Evolutionary conservation across 2,888 invertebrate species (phyloP), one percentile per base, ranked within the genome.

Genomic region (Ormyrus thymus): DNA sequence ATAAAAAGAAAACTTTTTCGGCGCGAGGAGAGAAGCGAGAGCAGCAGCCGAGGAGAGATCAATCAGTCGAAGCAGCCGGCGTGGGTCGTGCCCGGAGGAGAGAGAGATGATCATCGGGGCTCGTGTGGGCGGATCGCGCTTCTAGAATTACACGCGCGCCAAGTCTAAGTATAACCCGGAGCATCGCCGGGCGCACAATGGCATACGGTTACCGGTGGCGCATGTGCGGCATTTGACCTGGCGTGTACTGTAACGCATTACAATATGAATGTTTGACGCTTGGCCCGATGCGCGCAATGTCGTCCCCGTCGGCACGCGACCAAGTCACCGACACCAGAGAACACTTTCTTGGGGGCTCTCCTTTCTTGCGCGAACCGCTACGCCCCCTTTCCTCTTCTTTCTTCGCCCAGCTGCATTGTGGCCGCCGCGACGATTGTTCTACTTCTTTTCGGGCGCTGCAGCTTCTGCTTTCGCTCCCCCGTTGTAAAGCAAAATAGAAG

Each of bases 181-280:
- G 81, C 84, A 83, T 81, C 81, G 73, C 15, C 29, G 83, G 81
- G 78, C 29, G 3, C 69, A 87, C 85, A 87, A 87, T 86, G 80
- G 86, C 82, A 83, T 88, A 86, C 83, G 84, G 86, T 87, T 88
- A 86, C 87, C 84, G n/a, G 59, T 43, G 61, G 7, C 5, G 9
- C 45, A 45, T 9, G 9, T n/a, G 73, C 65, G 70, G 86, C 87
- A 89, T 89, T 87, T 86, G 88, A 89, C 86, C 86, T 86, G 84
- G 84, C 84, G 81, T 86, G 86, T 85, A 87, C 85, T 89, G 85
- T 87, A 86, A 84, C 74, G 76, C 85, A 88, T 89, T 89, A 89
- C 83, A 89, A 89, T 89, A 88, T 86, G 87, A 89, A 89, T 89
- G 84, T 81, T 79, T 81, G 76, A 79, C 68, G 69, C 58, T 61